phyloP scores from a whole-genome alignment of 2,888 invertebrate species.

The Chymomyza procnemis region DNA sequence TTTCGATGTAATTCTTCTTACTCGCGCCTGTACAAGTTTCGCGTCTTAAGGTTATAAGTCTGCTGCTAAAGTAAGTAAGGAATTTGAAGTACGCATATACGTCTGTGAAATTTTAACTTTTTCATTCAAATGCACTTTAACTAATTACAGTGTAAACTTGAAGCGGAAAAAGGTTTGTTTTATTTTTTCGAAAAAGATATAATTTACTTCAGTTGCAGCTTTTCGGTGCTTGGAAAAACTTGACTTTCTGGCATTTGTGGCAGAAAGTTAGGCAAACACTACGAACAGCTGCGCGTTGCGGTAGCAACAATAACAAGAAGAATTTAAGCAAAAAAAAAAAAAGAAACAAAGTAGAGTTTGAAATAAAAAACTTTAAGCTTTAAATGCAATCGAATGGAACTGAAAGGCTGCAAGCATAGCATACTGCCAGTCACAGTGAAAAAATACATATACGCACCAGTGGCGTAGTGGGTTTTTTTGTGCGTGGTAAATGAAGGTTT shows the following conservation, averaged over 20 bases:
- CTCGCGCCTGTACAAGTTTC: slow-evolving; percentile 64
- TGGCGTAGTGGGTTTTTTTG: no score
- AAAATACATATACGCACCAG: no score
- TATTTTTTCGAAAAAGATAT: neutral
- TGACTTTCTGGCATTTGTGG: slow-evolving; percentile 44
- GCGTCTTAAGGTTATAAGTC: slow-evolving; percentile 38
- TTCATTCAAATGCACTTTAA: neutral
- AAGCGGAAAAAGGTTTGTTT: neutral
- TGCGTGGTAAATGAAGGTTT: no score
- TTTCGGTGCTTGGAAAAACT: slow-evolving; percentile 27
- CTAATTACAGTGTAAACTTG: neutral
- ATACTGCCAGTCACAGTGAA: no score
- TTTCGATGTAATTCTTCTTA: slow-evolving; percentile 68
- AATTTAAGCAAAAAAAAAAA: neutral
- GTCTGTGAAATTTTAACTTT: neutral
- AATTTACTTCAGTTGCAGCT: neutral
- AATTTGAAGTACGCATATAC: neutral
- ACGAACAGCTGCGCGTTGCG: neutral
- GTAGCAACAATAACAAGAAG: slow-evolving; percentile 36
- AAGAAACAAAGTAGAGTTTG: neutral
- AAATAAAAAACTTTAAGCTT: neutral
- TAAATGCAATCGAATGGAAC: slow-evolving; percentile 63
- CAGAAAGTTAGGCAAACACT: slow-evolving; percentile 27
- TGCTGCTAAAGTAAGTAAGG: slow-evolving; percentile 29
- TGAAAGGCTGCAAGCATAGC: slow-evolving; percentile 18